Evolutionary conservation across 92 coral and sea anemone species (phyloP).

Genomic region (Hydrozoanthus gracilis): DNA sequence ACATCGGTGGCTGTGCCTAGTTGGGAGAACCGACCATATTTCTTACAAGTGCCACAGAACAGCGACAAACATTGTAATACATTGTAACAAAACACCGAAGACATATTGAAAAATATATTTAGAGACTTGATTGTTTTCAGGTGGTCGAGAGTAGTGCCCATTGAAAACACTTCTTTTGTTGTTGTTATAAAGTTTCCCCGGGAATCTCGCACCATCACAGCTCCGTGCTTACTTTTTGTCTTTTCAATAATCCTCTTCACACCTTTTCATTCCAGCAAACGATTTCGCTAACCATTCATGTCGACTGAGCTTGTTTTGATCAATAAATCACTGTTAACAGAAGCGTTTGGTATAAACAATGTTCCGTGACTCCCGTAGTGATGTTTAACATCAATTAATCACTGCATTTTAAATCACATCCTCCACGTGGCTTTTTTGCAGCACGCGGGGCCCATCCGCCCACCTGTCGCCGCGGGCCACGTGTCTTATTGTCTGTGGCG

Average conservation of each 20-base stretch:
- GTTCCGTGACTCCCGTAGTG: slow-evolving; percentile 8
- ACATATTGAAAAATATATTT: no score
- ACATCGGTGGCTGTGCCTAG: no score
- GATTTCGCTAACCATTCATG: background rate
- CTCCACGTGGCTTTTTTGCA: slow-evolving; percentile 11
- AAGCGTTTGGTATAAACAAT: slow-evolving; percentile 14
- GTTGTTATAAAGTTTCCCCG: no score
- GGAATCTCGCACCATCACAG: no score
- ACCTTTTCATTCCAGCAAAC: background rate
- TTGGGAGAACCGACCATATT: no score
- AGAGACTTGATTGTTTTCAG: no score
- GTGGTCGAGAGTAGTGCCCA: no score
- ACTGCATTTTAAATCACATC: background rate
- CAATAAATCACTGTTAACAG: background rate
- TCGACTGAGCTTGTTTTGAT: background rate
- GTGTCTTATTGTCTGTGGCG: slow-evolving; percentile 40
- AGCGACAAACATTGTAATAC: no score
- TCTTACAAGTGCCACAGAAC: no score
- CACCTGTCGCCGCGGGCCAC: slow-evolving; percentile 19
- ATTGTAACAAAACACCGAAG: no score
- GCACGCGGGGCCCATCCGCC: slow-evolving; percentile 18
- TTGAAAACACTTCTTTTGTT: no score
- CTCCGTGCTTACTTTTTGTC: no score
- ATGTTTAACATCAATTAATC: slow-evolving; percentile 22
- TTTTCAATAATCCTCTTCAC: background rate